Base-by-base conservation (phyloP, 2,888 invertebrate species). In the Drepana falcataria region DNA sequence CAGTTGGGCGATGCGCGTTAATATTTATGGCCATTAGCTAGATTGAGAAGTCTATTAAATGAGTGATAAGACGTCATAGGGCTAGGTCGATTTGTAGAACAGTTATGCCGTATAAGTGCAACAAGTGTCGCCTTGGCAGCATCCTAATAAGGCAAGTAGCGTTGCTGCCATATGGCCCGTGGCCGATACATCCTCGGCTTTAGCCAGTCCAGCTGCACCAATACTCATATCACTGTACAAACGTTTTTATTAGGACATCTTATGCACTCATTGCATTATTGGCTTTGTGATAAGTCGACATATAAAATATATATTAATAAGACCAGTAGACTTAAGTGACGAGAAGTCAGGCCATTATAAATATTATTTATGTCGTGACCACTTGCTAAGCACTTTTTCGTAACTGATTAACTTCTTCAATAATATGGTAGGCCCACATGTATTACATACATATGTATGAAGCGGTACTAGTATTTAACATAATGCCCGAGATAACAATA, bases 51-150 rank as follows among this genome's bases (percentile, higher is more conserved):
- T 72, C 63, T 68, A 72, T 77, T 66, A 67, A 75, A 68, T 67
- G 69, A 74, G 70, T 76, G 79, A 80, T 81, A 85, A 82, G 71
- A 78, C 72, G 72, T 80, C 73, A 79, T 67, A 75, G 62, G 63
- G 71, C 77, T 75, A 73, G 74, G 68, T 69, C 61, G 77, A 77
- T 83, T 87, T 81, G 82, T 88, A 75, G 86, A 88, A 81, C 87
- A 85, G 79, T 86, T 85, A 79, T 69, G 79, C 91, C 91, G 83
- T 91, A 91, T 90, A 91, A 82, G 91, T 87, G 91, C 91, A 91
- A 87, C 90, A 84, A 88, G 88, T 89, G 85, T 89, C 81, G 88
- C 91, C 91, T 91, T 89, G 91, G 69, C 81, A 69, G 76, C 76
- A 77, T 81, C 85, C 90, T 81, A 85, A 90, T 91, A 90, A 79